A percentile compares a stretch with the other conserved stretches of the same genome.
Conservation (phyloP, 2,888 invertebrate species). For the Panopea generosa region DNA sequence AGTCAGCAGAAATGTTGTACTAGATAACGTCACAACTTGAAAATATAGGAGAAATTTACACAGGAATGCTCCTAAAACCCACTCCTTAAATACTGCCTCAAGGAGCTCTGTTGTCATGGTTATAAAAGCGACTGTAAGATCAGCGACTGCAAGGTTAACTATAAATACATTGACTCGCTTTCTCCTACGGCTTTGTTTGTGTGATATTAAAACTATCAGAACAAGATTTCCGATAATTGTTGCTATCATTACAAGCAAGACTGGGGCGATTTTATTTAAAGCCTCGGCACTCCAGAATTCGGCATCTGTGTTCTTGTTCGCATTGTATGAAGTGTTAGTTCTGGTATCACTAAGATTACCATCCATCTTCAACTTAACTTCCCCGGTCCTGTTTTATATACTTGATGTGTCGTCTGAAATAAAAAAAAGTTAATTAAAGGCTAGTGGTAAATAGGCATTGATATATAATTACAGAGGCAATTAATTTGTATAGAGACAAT, state of each 20-base stretch:
- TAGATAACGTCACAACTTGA: constrained; percentile 85
- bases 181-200: constrained; percentile 76
- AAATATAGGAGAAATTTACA: constrained; percentile 85
- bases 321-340: neutral
- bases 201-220: constrained; percentile 82
- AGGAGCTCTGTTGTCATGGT: constrained; percentile 86
- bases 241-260: constrained; percentile 80
- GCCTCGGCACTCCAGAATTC: constrained; percentile 64
- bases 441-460: no score
- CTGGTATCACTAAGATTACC: no score
- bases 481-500: no score
- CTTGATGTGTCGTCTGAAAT: no score
- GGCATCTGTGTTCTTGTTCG: neutral
- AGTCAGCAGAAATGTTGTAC: constrained; percentile 85
- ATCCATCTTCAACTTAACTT: no score
- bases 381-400: no score
- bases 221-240: constrained; percentile 85
- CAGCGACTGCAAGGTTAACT: constrained; percentile 85
- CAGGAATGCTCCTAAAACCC: constrained; percentile 84
- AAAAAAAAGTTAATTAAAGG: no score
- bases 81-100: constrained; percentile 85
- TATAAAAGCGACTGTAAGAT: constrained; percentile 85
- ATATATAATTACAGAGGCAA: no score
- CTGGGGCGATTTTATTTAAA: constrained; percentile 62
- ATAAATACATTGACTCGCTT: constrained; percentile 85